Evolutionary conservation across 2,888 invertebrate genomes (phyloP), one percentile per base, ranked within the genome.

Genomic region (Anagyrus pseudococci): DNA sequence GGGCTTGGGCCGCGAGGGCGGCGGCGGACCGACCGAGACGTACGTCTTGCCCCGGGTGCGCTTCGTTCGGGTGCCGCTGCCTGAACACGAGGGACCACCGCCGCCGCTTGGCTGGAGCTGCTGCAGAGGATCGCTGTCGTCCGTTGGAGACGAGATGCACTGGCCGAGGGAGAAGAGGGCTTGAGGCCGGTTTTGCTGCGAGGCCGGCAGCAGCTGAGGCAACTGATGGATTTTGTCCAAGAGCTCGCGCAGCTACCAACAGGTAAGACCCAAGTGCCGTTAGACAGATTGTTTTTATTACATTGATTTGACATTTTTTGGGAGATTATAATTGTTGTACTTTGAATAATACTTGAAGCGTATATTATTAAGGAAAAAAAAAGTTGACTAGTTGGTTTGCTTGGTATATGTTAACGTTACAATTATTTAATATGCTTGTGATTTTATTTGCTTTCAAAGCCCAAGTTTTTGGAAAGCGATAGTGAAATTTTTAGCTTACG

Each of bases 171-270:
- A 67, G 56, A 73, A 71, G 62, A 76, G 69, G 55, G 74, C 68
- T 62, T 75, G 74, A n/a, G 76, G 75, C 48, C 75, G 72, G 50
- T 78, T 74, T 64, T 68, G 63, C 70, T 69, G 70, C 67, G 67
- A 75, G 70, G 71, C 71, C 53, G 81, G 77, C 44, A 82, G 84
- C 77, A 82, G 84, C 77, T 83, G 87, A 69, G 82, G 89, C 79
- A 84, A 84, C 77, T 90, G 88, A 69, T 89, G 87, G 64, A 92
- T 89, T 81, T 89, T 88, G 72, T 88, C 87, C 59, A 91, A 84
- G 25, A 92, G 85, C 71, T 92, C 91, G 54, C 87, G 85, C 67
- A 80, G 70, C 79, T 80, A 66, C 1, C 10, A 37, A n/a, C n/a
- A n/a, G n/a, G n/a, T n/a, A n/a, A n/a, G n/a, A n/a, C n/a, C n/a